phyloP scores from a whole-genome alignment of 2,797 vertebrate genomes.

The Chelmon rostratus region DNA sequence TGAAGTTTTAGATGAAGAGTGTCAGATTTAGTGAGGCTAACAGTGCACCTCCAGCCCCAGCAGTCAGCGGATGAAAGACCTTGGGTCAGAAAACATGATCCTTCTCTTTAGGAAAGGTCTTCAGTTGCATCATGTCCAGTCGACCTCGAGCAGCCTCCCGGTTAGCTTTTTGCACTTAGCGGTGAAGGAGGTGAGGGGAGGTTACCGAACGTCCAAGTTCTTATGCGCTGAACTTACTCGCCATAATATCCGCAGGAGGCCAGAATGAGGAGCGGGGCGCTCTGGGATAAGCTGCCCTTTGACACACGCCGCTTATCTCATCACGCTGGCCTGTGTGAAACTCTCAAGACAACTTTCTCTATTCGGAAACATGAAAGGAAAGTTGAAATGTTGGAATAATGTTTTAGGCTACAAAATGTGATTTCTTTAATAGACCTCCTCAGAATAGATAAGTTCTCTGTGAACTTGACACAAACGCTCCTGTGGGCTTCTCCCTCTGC shows the following conservation, averaged over 20 bases:
- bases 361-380: conserved; percentile 56
- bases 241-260: conserved; percentile 33
- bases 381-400: conserved; percentile 44
- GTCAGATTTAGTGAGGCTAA: neutral
- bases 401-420: conserved; percentile 44
- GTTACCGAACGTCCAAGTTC: conserved; percentile 35
- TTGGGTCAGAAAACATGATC: neutral
- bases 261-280: conserved; percentile 7
- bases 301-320: conserved; percentile 53
- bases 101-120: conserved; percentile 24
- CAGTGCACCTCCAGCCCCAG: neutral
- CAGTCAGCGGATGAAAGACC: conserved; percentile 9
- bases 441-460: conserved; percentile 41
- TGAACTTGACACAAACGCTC: conserved; percentile 39
- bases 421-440: conserved; percentile 42
- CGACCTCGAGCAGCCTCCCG: conserved; percentile 25
- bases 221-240: conserved; percentile 24
- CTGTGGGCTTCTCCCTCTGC: conserved; percentile 35
- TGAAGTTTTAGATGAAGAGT: neutral
- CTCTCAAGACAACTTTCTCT: conserved; percentile 34
- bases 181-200: conserved; percentile 34
- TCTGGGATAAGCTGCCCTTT: conserved; percentile 60
- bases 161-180: conserved; percentile 30
- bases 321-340: conserved; percentile 31
- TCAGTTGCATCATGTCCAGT: neutral